Base-by-base conservation (phyloP, 2,113 vertebrate genomes). In the Leiothrix lutea region DNA sequence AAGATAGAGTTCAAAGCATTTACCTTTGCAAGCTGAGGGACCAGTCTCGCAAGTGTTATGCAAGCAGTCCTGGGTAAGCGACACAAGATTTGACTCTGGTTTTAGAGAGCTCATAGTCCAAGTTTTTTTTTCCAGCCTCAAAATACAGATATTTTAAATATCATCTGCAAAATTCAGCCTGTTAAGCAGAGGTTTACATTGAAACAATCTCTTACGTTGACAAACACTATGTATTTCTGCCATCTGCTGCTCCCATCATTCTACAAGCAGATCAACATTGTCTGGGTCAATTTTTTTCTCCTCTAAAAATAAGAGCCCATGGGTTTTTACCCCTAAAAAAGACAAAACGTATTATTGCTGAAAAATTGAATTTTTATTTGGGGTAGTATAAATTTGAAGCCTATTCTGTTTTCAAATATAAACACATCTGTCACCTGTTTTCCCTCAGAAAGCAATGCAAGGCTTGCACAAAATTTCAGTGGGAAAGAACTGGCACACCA, bases 71-170 rank as follows among this genome's bases (percentile, higher is more conserved):
- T 14, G 6, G 51, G 53, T 48, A 85, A 81, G 21, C 60, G 44
- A 70, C 10, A 1, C 6, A 57, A 57, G 25, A 74, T 35, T 42
- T 51, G 48, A 50, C 45, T 85, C 50, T 8, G 11, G 10, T 75
- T 81, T 85, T 65, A 77, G 19, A 57, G 36, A 73, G 35, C 35
- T 69, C 61, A 60, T 22, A 23, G 66, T 47, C 71, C 40, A 80
- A 83, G 15, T 54, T 66, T 21, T 14, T 14, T 36, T 16, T 86
- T 71, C 50, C 80, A 88, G 50, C 22, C 40, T 87, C 40, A 44
- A 36, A 95, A 88, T 51, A 29, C 17, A 89, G 89, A 75, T 67
- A 64, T 45, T 95, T 94, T 92, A 91, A 94, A 79, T 47, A 81
- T n/a, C 65, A 87, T 21, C 84, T 77, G 54, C n/a, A 92, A 78